These are phyloP conservation scores for Drosophila mayri DNA, from an alignment of 1,140 invertebrate species.

Conservation along the genomic window DNA sequence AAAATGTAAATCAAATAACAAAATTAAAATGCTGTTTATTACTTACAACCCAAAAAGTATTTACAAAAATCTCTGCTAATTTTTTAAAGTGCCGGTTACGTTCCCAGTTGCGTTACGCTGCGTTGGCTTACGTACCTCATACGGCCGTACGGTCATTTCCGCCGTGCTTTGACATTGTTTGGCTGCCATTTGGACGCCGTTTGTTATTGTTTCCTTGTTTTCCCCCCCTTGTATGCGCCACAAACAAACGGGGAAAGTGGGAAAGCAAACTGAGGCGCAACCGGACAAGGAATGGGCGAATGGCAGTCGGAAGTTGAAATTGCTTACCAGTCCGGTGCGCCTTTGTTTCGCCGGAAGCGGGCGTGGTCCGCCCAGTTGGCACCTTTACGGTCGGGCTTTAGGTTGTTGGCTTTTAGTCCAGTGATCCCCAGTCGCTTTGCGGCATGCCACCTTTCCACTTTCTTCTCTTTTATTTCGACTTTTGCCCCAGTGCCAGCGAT, in stretches of 20 bases:
- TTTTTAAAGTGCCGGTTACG: slow-evolving; percentile 11
- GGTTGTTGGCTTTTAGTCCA: slow-evolving; percentile 51
- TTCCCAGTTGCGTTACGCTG: slow-evolving; percentile 22
- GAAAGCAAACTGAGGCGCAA: slow-evolving; percentile 41
- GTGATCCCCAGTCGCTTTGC: slow-evolving; percentile 56
- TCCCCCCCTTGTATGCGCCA: neutral
- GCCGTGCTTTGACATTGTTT: slow-evolving; percentile 63
- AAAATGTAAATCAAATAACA: neutral
- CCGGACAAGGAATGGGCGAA: slow-evolving; percentile 15
- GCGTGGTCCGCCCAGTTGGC: slow-evolving; percentile 33
- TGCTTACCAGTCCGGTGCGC: slow-evolving; percentile 38
- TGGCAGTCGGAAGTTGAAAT: slow-evolving; percentile 53
- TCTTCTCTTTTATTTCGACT: slow-evolving; percentile 5
- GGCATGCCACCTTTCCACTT: slow-evolving; percentile 8
- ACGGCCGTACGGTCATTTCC: slow-evolving; percentile 47
- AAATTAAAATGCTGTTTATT: neutral
- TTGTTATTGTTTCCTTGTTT: slow-evolving; percentile 57
- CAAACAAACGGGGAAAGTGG: slow-evolving; percentile 62
- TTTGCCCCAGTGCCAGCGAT: slow-evolving; percentile 34
- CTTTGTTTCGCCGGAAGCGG: slow-evolving; percentile 29
- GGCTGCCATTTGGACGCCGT: slow-evolving; percentile 57
- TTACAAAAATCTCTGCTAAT: neutral
- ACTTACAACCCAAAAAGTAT: neutral
- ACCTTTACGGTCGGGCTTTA: slow-evolving; percentile 28
- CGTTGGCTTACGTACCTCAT: slow-evolving; percentile 33